A percentile compares a stretch with the other conserved stretches of the same genome.
Conservation (phyloP, 2,797 vertebrate genomes). For the Cossypha heuglini region DNA sequence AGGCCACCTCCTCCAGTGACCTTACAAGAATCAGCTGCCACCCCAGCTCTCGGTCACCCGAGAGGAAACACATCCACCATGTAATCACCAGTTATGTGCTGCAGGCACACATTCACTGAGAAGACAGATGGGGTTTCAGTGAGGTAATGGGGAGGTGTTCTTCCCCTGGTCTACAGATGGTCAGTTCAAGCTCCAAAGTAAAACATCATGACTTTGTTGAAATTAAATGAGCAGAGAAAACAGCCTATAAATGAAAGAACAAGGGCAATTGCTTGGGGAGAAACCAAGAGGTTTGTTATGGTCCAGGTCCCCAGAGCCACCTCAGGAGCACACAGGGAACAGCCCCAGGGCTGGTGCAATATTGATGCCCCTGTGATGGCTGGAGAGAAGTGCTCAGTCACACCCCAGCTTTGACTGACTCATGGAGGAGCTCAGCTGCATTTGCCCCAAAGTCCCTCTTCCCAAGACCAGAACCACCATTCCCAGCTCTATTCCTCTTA, state of each 20-base stretch:
- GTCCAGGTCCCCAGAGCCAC: not conserved
- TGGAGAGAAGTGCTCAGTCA: not conserved
- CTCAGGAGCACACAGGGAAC: fast-evolving
- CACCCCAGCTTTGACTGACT: not conserved
- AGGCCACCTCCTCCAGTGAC: not conserved
- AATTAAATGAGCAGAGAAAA: not conserved
- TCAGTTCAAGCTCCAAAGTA: not conserved
- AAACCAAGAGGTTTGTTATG: not conserved
- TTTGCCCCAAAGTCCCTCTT: not conserved
- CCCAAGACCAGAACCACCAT: not conserved
- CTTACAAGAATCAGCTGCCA: not conserved
- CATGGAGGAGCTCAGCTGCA: not conserved
- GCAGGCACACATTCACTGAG: not conserved
- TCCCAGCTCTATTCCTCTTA: not conserved
- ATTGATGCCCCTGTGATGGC: not conserved
- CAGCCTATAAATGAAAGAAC: not conserved
- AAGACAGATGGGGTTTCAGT: not conserved
- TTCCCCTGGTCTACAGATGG: not conserved
- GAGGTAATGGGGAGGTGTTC: not conserved
- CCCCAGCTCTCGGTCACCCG: fast-evolving
- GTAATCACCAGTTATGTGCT: not conserved
- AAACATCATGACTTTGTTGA: not conserved
- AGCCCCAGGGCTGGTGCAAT: not conserved
- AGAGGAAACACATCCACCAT: not conserved
- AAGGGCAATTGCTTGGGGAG: not conserved